Percentiles rank a stretch among this genome's conserved stretches.
phyloP scores from a whole-genome alignment of 2,888 invertebrate species.

The Prenolepis imparis region DNA sequence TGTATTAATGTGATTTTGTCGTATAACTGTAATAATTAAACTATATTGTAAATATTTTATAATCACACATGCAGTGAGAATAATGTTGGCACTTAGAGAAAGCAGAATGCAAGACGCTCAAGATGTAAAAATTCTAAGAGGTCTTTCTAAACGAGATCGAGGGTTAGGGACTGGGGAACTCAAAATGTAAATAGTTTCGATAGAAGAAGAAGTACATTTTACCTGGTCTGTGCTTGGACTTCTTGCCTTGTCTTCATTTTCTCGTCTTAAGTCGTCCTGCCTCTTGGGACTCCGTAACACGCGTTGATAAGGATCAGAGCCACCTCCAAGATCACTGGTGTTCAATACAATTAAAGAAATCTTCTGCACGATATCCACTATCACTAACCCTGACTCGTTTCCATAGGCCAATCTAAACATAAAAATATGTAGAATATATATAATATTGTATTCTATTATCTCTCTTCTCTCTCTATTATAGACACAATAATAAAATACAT shows the following conservation, averaged over 20 bases:
- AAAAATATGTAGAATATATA: slow-evolving; percentile 14
- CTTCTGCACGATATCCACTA: slow-evolving; percentile 97
- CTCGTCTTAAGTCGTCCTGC: slow-evolving; percentile 83
- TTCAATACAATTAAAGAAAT: slow-evolving; percentile 95
- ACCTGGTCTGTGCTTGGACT: slow-evolving; percentile 97
- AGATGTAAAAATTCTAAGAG: slow-evolving; percentile 62
- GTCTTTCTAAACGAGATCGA: slow-evolving; percentile 60
- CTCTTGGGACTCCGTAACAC: slow-evolving; percentile 92
- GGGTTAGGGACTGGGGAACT: slow-evolving; percentile 48
- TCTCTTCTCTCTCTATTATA: background rate
- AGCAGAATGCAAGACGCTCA: slow-evolving; percentile 69
- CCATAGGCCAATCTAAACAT: slow-evolving; percentile 96
- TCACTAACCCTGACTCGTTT: slow-evolving; percentile 97
- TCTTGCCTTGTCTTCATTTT: slow-evolving; percentile 89
- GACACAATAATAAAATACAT: background rate
- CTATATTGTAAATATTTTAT: slow-evolving; percentile 55
- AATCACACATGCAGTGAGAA: slow-evolving; percentile 70
- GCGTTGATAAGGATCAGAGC: slow-evolving; percentile 94
- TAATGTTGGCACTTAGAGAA: slow-evolving; percentile 63
- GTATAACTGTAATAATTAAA: slow-evolving; percentile 22
- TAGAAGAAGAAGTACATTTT: slow-evolving; percentile 83
- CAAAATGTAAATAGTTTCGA: slow-evolving; percentile 58
- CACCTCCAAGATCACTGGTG: slow-evolving; percentile 96
- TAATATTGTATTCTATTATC: background rate
- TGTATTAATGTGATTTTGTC: background rate